Base-by-base conservation (phyloP, 2,797 vertebrate genomes). In the Molossus alvarezi region DNA sequence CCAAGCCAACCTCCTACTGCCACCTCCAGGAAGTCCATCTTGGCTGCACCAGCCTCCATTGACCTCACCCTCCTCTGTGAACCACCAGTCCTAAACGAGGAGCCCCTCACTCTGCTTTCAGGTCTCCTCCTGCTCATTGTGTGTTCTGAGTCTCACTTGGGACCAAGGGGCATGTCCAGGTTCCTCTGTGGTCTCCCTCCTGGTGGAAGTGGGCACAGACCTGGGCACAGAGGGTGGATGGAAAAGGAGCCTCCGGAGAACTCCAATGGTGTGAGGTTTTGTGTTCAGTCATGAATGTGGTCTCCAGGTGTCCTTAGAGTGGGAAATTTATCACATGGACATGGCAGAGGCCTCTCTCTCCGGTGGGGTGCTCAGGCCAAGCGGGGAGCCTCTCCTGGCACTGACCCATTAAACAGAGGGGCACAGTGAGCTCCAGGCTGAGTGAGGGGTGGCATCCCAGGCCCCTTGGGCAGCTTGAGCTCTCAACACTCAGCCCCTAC, bases 11-110 rank as follows among this genome's bases (percentile, higher is more conserved):
- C 33, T 92, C 62, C 53, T 57, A 20, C 20, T 4, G 20, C 55
- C 73, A 64, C 53, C 71, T 83, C 80, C 45, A 67, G 76, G 82
- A 92, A 97, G 85, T 55, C 87, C 48, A 53, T 25, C 25, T 37
- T 10, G 79, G 7, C 18, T 76, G 55, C 6, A 57, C 51, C 73
- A 10, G 5, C 45, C 51, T 79, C 15, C 41, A 21, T 29, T 48
- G 71, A 55, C 29, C 14, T 48, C 51, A 21, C 25, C 17, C 3
- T 91, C 21, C 15, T 23, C 84, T 67, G 5, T 75, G 13, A n/a
- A 58, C 17, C 33, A 20, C 29, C 27, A 69, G 12, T 17, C 25
- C 48, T 69, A 72, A 53, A n/a, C 0, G 3, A 82, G 41, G 7
- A 94, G n/a, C 7, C 51, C 69, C 67, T 82, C 33, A 29, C 10